A percentile compares a stretch with the other conserved stretches of the same genome.
Conservation (phyloP, 2,113 vertebrate species). For the Seriola dumerili region DNA sequence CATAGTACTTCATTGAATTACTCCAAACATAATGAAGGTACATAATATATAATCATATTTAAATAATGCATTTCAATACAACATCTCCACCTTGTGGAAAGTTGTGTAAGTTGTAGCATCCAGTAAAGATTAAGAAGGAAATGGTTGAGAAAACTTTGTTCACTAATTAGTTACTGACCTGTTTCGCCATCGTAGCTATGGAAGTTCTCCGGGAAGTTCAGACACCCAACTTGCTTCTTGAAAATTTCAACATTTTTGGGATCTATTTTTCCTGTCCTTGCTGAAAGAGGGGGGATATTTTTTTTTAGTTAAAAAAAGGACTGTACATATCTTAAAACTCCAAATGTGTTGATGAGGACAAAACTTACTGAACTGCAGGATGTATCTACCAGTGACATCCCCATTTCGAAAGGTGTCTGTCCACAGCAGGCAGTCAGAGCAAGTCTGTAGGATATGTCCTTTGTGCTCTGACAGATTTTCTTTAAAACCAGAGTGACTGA, state of each 20-base stretch:
- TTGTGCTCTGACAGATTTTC: slow-evolving; percentile 81
- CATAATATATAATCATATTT: neutral
- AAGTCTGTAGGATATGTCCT: slow-evolving; percentile 77
- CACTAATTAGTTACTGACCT: slow-evolving; percentile 56
- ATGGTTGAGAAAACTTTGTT: neutral
- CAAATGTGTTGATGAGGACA: neutral
- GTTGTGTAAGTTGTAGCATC: neutral
- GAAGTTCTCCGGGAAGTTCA: slow-evolving; percentile 73
- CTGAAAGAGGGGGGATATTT: slow-evolving; percentile 42
- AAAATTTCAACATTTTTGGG: slow-evolving; percentile 68
- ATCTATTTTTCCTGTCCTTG: slow-evolving; percentile 74
- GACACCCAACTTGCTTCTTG: slow-evolving; percentile 72
- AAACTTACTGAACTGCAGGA: slow-evolving; percentile 79
- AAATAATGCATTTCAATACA: neutral
- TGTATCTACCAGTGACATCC: slow-evolving; percentile 72
- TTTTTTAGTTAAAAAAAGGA: neutral
- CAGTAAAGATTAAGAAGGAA: neutral
- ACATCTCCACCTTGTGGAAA: slow-evolving; percentile 58
- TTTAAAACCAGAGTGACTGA: slow-evolving; percentile 10
- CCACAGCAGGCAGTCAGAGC: slow-evolving; percentile 80
- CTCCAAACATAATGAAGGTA: neutral
- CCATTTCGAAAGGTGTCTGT: slow-evolving; percentile 76
- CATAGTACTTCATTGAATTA: neutral
- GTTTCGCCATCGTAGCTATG: slow-evolving; percentile 72
- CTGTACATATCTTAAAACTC: neutral